Evolutionary conservation across 2,888 invertebrate genomes (phyloP).

Genomic region (Melanostoma scalare): DNA sequence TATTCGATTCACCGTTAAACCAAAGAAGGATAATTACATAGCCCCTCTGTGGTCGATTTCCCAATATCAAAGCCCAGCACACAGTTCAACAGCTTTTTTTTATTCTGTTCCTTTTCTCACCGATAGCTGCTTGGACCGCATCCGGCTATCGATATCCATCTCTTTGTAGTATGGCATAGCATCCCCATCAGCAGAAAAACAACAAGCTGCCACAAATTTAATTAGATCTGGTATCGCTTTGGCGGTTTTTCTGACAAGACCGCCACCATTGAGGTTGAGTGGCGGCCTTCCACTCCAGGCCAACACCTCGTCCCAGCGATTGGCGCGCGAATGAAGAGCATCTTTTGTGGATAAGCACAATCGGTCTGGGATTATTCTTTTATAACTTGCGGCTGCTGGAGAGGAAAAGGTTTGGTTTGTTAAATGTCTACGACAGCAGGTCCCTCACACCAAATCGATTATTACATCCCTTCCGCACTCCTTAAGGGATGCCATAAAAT

Average conservation of each 20-base stretch:
- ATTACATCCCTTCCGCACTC: constrained; percentile 7
- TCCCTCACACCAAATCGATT: neutral
- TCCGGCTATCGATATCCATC: constrained; percentile 43
- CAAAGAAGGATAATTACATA: constrained; percentile 62
- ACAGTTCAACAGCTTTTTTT: constrained; percentile 28
- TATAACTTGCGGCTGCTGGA: constrained; percentile 2
- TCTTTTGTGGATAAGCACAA: constrained; percentile 48
- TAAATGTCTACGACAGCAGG: constrained; percentile 24
- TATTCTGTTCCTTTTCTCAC: neutral
- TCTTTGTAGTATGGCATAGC: neutral
- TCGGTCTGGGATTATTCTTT: constrained; percentile 28
- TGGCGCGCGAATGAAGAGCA: neutral
- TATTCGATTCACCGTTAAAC: constrained; percentile 45
- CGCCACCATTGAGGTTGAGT: constrained; percentile 46
- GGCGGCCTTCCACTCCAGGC: constrained; percentile 43
- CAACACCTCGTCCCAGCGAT: constrained; percentile 38
- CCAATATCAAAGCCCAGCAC: neutral
- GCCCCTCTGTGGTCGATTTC: constrained; percentile 10
- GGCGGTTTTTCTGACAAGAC: constrained; percentile 66
- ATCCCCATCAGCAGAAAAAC: constrained; percentile 6
- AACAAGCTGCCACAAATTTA: constrained; percentile 68
- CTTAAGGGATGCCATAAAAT: neutral
- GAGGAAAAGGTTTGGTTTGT: neutral
- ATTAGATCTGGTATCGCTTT: constrained; percentile 67
- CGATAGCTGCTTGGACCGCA: constrained; percentile 20